Base-by-base conservation (phyloP, 2,888 invertebrate species). In the Parnassius mnemosyne region DNA sequence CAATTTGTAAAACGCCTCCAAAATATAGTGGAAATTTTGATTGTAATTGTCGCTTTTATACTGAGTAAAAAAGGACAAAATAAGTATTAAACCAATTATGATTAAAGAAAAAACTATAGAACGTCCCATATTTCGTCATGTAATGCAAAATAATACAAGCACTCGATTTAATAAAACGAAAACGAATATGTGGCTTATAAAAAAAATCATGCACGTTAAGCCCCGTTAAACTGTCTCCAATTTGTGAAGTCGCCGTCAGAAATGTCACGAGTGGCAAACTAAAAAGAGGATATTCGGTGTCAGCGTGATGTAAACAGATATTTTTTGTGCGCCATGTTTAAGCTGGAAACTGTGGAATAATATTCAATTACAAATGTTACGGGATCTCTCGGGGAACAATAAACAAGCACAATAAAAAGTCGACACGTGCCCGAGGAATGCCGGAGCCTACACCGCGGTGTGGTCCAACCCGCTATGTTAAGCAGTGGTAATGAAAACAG, bases 401-500 rank as follows among this genome's bases (percentile, higher is more conserved):
- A 80, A 84, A 83, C 78, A 76, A 74, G 74, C 68, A 69, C 76
- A 78, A 75, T 78, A 79, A 80, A 82, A 82, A 82, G 68, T 68
- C 70, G 69, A 74, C 74, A 73, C 71, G 68, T 72, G 71, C 72
- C 67, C 69, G 69, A 66, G 69, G 71, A 73, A 75, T 75, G 73
- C 72, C 71, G 68, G 57, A 65, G 63, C 68, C 61, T 55, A 64
- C 64, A 66, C 65, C 51, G 63, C 63, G 63, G 46, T 25, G 62
- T 68, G 65, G 66, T 64, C 43, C 54, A 47, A 34, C 60, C 41
- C 71, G 85, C 84, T 84, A 87, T 87, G 82, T 81, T 87, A 87
- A 87, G 72, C 87, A 84, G 84, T 68, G 70, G 83, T 84, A 87
- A 86, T 86, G 86, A 83, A 87, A 86, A 81, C 78, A 75, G 68